phyloP scores from a whole-genome alignment of 2,797 vertebrate species.

The Pyrocephalus nanus region DNA sequence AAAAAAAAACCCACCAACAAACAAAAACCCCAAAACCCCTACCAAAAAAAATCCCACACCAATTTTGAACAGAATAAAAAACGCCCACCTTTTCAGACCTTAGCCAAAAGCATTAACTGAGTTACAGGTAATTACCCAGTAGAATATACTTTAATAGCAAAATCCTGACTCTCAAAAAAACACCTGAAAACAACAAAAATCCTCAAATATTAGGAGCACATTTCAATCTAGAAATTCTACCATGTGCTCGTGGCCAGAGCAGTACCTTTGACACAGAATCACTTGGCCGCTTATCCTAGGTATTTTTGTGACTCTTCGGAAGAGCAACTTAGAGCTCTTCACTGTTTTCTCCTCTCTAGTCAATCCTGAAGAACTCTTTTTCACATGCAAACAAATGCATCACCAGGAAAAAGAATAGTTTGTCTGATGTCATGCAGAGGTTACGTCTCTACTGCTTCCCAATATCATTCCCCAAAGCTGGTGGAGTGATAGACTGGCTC shows the following conservation, averaged over 20 bases:
- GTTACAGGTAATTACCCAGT: not conserved
- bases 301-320: not conserved
- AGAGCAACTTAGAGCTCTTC: not conserved
- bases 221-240: not conserved
- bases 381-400: not conserved
- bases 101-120: not conserved
- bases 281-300: not conserved
- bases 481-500: not conserved
- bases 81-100: not conserved
- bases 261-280: not conserved
- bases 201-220: not conserved
- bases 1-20: no score
- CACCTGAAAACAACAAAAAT: not conserved
- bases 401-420: not conserved
- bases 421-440: not conserved
- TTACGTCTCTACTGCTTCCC: not conserved
- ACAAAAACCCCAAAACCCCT: not conserved
- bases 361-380: not conserved
- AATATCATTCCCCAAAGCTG: not conserved
- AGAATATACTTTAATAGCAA: not conserved
- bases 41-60: not conserved
- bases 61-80: not conserved
- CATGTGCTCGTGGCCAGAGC: not conserved
- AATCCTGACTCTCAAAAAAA: not conserved
- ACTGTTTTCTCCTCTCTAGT: not conserved